A percentile compares a stretch with the other conserved stretches of the same genome.
Evolutionary conservation across 2,797 vertebrate genomes (phyloP).

Genomic region (Gorsachius magnificus): DNA sequence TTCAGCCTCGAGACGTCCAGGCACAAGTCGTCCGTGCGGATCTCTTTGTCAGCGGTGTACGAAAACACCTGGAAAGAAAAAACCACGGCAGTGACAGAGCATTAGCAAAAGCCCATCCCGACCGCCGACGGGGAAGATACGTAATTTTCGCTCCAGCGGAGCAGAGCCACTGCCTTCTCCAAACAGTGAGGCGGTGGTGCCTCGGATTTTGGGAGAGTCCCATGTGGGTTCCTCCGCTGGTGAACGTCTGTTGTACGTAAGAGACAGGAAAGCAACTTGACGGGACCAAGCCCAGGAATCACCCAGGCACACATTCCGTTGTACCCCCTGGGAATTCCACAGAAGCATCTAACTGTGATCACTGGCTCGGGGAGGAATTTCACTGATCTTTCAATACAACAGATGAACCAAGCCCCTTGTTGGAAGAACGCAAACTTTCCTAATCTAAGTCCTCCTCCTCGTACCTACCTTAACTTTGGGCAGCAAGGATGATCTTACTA

Average conservation of each 20-base stretch:
- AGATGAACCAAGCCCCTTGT: background rate
- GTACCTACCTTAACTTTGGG: background rate
- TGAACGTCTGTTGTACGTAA: background rate
- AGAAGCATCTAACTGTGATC: background rate
- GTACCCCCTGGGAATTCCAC: background rate
- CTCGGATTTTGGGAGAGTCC: no score
- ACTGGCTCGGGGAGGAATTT: background rate
- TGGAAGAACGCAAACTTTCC: background rate
- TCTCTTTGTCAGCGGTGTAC: slow-evolving; percentile 97
- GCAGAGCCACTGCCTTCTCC: background rate
- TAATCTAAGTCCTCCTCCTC: background rate
- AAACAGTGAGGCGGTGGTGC: fast-evolving
- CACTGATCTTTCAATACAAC: background rate
- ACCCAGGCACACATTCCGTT: background rate
- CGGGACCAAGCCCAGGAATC: background rate
- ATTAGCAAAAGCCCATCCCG: fast-evolving
- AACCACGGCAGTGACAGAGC: background rate
- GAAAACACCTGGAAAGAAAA: slow-evolving; percentile 88
- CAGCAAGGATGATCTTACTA: background rate
- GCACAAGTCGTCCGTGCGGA: slow-evolving; percentile 95
- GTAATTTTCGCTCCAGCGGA: background rate
- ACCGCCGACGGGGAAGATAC: fast-evolving
- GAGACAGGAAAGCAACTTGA: background rate
- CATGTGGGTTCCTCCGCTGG: background rate
- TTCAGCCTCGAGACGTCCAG: slow-evolving; percentile 96